Conservation (phyloP, 2,888 invertebrate genomes). For the Tupiocoris notatus region DNA sequence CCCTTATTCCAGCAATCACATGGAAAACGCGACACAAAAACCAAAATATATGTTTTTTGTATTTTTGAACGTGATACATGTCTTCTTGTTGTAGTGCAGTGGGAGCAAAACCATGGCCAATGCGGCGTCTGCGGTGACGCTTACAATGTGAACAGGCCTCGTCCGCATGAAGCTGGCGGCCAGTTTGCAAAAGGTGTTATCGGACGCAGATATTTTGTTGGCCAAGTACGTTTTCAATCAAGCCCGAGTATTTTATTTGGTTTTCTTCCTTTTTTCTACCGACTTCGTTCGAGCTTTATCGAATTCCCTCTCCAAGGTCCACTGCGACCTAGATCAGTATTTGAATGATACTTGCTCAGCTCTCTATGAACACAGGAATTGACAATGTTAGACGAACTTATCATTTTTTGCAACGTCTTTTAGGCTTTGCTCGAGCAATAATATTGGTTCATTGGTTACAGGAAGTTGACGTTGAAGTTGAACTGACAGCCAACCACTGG, state of each 20-base stretch:
- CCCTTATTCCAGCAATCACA: too few species aligned
- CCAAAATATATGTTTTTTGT: too few species aligned
- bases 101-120: slow-evolving; percentile 79
- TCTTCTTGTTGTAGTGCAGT: slow-evolving; percentile 66
- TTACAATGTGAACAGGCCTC: slow-evolving; percentile 66
- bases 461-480: slow-evolving; percentile 82
- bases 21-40: too few species aligned
- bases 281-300: too few species aligned
- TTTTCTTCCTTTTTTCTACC: too few species aligned
- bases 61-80: slow-evolving; percentile 18
- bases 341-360: too few species aligned
- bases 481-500: slow-evolving; percentile 85
- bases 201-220: slow-evolving; percentile 74
- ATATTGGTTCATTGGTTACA: too few species aligned
- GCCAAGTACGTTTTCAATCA: slow-evolving; percentile 77
- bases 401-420: too few species aligned
- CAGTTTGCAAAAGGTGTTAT: slow-evolving; percentile 82
- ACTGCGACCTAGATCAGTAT: too few species aligned
- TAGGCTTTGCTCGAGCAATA: too few species aligned
- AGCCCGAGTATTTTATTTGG: background rate
- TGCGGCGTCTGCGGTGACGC: slow-evolving; percentile 92
- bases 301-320: too few species aligned
- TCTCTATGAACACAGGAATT: too few species aligned
- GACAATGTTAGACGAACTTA: background rate
- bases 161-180: slow-evolving; percentile 88